Evolutionary conservation across 2,797 vertebrate genomes (phyloP).

Genomic region (Manis pentadactyla): DNA sequence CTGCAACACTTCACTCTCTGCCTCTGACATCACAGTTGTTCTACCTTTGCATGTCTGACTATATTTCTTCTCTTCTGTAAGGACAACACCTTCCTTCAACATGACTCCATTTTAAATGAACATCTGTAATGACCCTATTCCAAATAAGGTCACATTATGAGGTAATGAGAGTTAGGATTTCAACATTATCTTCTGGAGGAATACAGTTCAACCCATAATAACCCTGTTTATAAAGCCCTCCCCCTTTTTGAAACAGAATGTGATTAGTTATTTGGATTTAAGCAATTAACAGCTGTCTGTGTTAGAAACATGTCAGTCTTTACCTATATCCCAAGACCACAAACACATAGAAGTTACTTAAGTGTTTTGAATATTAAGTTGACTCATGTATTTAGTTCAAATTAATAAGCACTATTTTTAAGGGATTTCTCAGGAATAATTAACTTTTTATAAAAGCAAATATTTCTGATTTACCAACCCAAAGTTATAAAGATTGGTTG

Average conservation of each 20-base stretch:
- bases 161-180: neutral
- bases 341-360: neutral
- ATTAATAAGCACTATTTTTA: neutral
- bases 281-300: neutral
- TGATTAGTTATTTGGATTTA: neutral
- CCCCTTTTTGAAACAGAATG: neutral
- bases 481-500: neutral
- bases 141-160: neutral
- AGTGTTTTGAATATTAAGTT: neutral
- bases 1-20: neutral
- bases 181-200: neutral
- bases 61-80: neutral
- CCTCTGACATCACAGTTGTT: neutral
- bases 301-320: neutral
- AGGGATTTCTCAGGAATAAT: neutral
- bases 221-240: neutral
- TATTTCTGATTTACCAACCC: neutral
- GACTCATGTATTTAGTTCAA: neutral
- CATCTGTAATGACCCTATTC: neutral
- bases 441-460: neutral
- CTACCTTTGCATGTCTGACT: neutral
- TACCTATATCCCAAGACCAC: neutral
- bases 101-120: neutral
- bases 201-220: neutral
- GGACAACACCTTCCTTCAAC: fast-evolving